Base-by-base conservation (phyloP, 2,797 vertebrate genomes). In the Takifugu ocellatus region DNA sequence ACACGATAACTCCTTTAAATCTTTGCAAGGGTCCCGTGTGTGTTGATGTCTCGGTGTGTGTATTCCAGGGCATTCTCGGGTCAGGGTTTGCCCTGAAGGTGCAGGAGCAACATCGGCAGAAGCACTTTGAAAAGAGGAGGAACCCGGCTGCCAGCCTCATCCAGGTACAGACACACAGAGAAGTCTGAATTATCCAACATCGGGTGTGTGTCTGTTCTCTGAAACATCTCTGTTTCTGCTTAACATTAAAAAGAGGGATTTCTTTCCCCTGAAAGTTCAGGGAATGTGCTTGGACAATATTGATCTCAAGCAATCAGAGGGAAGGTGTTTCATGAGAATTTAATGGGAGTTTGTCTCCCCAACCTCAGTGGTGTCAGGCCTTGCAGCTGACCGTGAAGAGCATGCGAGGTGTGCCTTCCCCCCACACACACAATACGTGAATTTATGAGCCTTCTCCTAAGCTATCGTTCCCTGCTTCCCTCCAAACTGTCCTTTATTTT, bases 81-180 rank as follows among this genome's bases (percentile, higher is more conserved):
- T 99, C 96, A 31, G 96, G 96, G 60, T 99, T 99, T 75, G 96
- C 97, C 43, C 83, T 99, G 73, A 99, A 99, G 89, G 97, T 99
- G 47, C 97, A 99, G 80, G 96, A 99, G 81, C 97, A 99, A 69
- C 96, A 98, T 83, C 93, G 96, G 51, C 97, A 98, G 88, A 99
- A 99, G 83, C 97, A 99, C 83, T 99, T 99, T 90, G 97, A 99
- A 83, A 98, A 99, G 89, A 94, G 97, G 79, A 93, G 96, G 72
- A 97, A 98, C 78, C 97, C 97, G 75, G 97, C 96, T 63, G 96
- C 97, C 82, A 96, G 95, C 72, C 94, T 98, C 77, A 98, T 98
- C 80, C 97, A 98, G 95, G 97, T 98, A 84, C 36, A 33, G 33
- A 44, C 52, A 8, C 45, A 15, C 31, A 61, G 25, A 64, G 26